Percentiles rank a stretch among this genome's conserved stretches.
These are phyloP conservation scores for Euzetes globulus DNA, from an alignment of 2,888 invertebrate species.

Conservation along the genomic window DNA sequence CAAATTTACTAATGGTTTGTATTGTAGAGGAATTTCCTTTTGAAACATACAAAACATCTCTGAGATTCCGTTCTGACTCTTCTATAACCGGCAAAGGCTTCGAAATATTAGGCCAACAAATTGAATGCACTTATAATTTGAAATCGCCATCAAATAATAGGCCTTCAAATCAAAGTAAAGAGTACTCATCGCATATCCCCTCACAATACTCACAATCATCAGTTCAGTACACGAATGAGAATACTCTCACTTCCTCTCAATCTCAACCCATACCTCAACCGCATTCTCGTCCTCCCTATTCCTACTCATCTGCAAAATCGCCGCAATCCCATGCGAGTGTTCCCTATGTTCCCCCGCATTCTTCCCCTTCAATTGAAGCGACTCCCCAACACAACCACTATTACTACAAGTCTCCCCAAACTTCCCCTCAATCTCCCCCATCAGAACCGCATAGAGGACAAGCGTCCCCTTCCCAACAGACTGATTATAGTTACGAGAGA, in stretches of 20 bases:
- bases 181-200: neutral
- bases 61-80: conserved; percentile 42
- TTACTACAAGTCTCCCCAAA: neutral
- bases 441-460: neutral
- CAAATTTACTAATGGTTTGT: neutral
- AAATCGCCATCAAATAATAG: neutral
- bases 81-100: conserved; percentile 42
- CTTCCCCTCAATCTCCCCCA: neutral
- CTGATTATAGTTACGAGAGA: neutral
- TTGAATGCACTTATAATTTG: conserved; percentile 37
- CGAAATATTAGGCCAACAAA: conserved; percentile 41
- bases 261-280: conserved; percentile 21
- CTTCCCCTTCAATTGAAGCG: neutral
- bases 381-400: conserved; percentile 10
- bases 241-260: neutral
- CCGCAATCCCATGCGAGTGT: neutral
- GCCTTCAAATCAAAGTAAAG: neutral
- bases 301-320: neutral
- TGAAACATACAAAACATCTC: conserved; percentile 39
- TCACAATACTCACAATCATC: neutral
- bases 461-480: neutral
- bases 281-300: neutral
- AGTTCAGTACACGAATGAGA: neutral
- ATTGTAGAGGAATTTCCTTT: conserved; percentile 41
- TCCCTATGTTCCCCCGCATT: neutral